Evolutionary conservation across 2,113 vertebrate species (phyloP), one percentile per base, ranked within the genome.

Genomic region (Uria lomvia): DNA sequence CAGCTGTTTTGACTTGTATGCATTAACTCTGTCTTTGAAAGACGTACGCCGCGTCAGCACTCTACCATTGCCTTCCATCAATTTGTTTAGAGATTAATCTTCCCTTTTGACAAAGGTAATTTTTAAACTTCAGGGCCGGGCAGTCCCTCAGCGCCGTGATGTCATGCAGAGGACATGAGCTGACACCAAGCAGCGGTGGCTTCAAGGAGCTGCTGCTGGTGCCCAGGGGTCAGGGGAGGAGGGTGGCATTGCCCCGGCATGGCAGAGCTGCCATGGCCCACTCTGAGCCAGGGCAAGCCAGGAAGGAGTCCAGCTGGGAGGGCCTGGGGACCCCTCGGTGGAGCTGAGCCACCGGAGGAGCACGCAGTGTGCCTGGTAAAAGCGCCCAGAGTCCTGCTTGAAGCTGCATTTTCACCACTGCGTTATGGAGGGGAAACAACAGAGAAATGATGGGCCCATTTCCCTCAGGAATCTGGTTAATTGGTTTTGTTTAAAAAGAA

Each of bases 41-140:
- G 92, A 66, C 66, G 62, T 63, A 32, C 0, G 27, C 88, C 5
- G 3, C 5, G 11, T 95, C 94, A 97, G 92, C 95, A 85, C 83
- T 97, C 81, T 60, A 2, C 79, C 77, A 0, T 18, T 91, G 91
- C 72, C 68, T 94, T 66, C 92, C 47, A 62, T 96, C 94, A 88
- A 15, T 91, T 91, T 73, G 53, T 89, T 82, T 58, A 70, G 80
- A 82, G 53, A 85, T 92, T 82, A 76, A 76, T 95, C 80, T 96
- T 85, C 75, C 53, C 38, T 67, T 91, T n/a, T 82, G 91, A 94
- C 84, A 97, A 91, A 68, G 70, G 71, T 62, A 90, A 87, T 82
- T 92, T 94, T 97, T 92, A 92, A 94, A 62, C 80, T 89, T 79
- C 53, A 24, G 84, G 59, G 80, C 17, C 1, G 0, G 50, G 74